These are phyloP conservation scores for Mythimna vitellina DNA, from an alignment of 2,888 invertebrate species.

Conservation along the genomic window DNA sequence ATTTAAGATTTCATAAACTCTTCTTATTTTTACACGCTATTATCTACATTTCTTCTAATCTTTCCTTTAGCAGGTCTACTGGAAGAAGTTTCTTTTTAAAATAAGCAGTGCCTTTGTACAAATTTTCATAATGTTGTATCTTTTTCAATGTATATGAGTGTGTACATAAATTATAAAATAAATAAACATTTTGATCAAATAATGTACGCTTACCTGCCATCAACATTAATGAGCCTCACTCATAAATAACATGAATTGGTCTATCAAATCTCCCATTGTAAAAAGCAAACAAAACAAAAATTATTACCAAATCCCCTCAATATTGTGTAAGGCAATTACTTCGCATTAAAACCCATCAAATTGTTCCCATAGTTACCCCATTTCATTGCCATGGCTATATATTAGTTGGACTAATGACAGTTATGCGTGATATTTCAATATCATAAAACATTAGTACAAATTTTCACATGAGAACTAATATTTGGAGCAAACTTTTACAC, in stretches of 20 bases:
- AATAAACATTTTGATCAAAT: no score
- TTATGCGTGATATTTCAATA: conserved; percentile 73
- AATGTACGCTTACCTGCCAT: no score
- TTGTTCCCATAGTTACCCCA: conserved; percentile 67
- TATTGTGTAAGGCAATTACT: conserved; percentile 57
- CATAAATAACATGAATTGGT: background rate
- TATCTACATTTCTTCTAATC: no score
- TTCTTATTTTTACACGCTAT: no score
- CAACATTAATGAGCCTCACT: background rate
- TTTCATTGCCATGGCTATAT: conserved; percentile 47
- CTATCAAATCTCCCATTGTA: background rate
- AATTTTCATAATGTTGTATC: no score
- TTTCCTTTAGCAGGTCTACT: no score
- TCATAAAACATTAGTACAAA: conserved; percentile 42
- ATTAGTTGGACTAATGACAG: conserved; percentile 68
- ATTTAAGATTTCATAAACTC: no score
- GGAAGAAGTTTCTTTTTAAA: no score
- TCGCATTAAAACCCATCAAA: conserved; percentile 64
- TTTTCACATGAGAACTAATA: conserved; percentile 62
- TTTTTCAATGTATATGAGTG: no score
- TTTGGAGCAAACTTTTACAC: background rate
- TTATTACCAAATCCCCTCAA: conserved; percentile 31
- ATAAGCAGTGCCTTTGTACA: no score
- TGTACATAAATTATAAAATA: no score
- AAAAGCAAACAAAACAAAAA: conserved; percentile 26